Evolutionary conservation across 1,140 invertebrate genomes (phyloP), one percentile per base, ranked within the genome.

Genomic region (Drosophila bipectinata): DNA sequence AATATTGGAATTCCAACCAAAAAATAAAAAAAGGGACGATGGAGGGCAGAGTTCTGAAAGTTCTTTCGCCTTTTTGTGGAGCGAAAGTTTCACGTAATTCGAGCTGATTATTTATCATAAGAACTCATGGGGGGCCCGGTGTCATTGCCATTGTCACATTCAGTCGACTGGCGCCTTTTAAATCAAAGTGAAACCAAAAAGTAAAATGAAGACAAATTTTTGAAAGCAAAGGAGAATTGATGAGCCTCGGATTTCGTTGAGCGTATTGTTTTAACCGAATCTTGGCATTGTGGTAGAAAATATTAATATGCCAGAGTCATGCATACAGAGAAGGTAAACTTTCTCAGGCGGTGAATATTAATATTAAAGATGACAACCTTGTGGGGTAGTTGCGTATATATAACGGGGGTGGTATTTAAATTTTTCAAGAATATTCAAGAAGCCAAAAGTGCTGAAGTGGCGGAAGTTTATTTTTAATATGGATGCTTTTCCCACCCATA

Each of bases 21-120:
- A 47, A 47, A 45, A 9, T 12, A 14, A 14, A 15, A 41, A 41
- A 41, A 41, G 39, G 9, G 39, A 21, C 15, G 41, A 18, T 3
- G 9, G 4, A 47, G 18, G 18, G 5, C 18, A 47, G 44, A 53
- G 51, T 57, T 41, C 24, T 34, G n/a, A 37, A 44, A 51, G 48
- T 73, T 64, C 48, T 15, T 64, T 41, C 44, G 45, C 51, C 56
- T 76, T n/a, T 73, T 61, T 52, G 44, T 62, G 53, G 14, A 58
- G 79, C 79, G 73, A 81, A 82, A 82, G 62, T 78, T 32, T 24
- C 15, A 9, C 24, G 81, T 87, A 84, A 84, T 81, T 87, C 60
- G 81, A 84, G 73, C 57, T 54, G 41, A 66, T 39, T 64, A 69
- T 84, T 75, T 59, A 82, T 79, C 79, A 85, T 73, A 61, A 54